Evolutionary conservation across 2,113 vertebrate species (phyloP).

Genomic region (Cisticola juncidis): DNA sequence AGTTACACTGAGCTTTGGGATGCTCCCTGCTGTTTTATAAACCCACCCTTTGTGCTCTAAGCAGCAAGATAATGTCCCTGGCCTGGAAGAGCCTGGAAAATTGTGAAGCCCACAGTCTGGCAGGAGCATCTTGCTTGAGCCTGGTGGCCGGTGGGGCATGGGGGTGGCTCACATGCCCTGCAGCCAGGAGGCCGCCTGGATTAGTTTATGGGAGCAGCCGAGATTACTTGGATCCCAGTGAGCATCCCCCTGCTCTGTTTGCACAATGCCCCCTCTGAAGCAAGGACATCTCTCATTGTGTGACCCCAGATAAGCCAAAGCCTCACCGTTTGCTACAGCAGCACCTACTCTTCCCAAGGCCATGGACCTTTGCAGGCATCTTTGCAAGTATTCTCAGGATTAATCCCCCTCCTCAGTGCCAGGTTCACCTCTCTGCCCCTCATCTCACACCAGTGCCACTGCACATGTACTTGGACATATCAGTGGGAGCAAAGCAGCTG

Average conservation of each 20-base stretch:
- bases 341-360: not conserved
- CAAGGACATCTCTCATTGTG: constrained; percentile 10
- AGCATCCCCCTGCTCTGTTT: not conserved
- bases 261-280: not conserved
- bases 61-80: not conserved
- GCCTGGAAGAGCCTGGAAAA: not conserved
- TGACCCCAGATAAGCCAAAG: constrained; percentile 4
- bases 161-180: not conserved
- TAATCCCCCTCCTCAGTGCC: not conserved
- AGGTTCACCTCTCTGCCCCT: not conserved
- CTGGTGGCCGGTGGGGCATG: fast-evolving
- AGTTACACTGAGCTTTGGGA: not conserved
- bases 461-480: fast-evolving
- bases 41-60: not conserved
- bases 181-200: fast-evolving
- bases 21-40: not conserved
- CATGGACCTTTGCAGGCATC: not conserved
- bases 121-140: not conserved
- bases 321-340: not conserved
- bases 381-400: not conserved
- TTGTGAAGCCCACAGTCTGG: not conserved
- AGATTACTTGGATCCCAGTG: not conserved
- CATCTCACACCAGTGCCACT: fast-evolving
- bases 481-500: not conserved
- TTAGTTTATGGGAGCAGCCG: not conserved